phyloP scores from a whole-genome alignment of 2,113 vertebrate species.

The Microcebus jonahi region DNA sequence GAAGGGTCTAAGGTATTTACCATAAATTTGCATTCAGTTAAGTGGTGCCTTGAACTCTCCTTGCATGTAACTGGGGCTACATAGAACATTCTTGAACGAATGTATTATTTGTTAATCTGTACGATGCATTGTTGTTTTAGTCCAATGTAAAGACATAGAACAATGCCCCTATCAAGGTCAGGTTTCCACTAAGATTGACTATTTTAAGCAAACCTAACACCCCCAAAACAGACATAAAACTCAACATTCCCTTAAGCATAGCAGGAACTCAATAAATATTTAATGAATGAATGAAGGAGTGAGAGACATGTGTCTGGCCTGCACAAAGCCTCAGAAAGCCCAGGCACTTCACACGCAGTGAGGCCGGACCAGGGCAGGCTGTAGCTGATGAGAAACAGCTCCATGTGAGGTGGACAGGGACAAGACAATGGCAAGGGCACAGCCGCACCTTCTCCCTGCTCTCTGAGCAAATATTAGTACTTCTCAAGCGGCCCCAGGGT shows the following conservation, averaged over 20 bases:
- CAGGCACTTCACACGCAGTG: rapidly evolving
- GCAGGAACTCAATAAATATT: neutral
- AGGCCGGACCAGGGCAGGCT: too few relatives aligned
- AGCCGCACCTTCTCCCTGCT: neutral
- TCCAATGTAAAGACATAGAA: neutral
- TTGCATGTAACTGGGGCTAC: neutral
- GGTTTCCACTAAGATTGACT: neutral
- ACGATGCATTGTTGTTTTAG: neutral
- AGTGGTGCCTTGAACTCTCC: neutral
- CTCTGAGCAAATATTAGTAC: neutral
- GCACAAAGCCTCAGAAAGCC: neutral
- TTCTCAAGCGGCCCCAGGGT: neutral
- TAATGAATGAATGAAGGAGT: neutral
- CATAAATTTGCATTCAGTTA: neutral
- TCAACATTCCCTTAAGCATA: neutral
- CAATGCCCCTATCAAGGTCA: neutral
- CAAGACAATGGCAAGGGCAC: too few relatives aligned
- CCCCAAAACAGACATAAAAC: neutral
- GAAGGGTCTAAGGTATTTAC: too few relatives aligned
- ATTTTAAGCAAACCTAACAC: neutral
- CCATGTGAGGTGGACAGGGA: neutral
- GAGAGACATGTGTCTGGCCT: neutral
- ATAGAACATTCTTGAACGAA: neutral
- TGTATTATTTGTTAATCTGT: neutral
- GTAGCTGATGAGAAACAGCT: neutral